These are phyloP conservation scores for Crocodylus rhombifer DNA, from an alignment of 2,797 vertebrate species.

Conservation along the genomic window DNA sequence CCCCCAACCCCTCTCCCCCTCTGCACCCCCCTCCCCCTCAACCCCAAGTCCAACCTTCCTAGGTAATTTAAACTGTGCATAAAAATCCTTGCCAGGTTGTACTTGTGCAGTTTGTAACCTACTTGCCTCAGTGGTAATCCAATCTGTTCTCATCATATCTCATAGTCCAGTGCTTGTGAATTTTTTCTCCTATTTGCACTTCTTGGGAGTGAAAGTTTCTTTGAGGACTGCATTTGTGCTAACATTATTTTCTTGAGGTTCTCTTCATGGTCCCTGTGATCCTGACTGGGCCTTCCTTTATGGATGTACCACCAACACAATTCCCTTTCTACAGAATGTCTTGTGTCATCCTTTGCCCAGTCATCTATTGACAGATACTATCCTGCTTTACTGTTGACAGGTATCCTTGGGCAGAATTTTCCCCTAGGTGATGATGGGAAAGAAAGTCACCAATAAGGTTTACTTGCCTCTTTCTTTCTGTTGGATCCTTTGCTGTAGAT, in stretches of 20 bases:
- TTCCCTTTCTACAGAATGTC: not conserved
- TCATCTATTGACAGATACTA: not conserved
- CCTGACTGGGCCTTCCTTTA: not conserved
- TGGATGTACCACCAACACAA: not conserved
- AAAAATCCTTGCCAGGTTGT: not conserved
- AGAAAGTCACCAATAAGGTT: not conserved
- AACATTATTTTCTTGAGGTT: not conserved
- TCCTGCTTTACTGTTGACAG: accelerated
- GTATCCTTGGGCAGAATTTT: not conserved
- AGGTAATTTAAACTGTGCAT: not conserved
- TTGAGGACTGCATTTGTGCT: not conserved
- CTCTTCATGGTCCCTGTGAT: not conserved
- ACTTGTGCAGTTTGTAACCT: not conserved
- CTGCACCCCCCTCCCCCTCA: not conserved
- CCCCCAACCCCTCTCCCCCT: no score
- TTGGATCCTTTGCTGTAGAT: not conserved
- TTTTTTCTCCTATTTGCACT: not conserved
- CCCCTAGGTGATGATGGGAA: not conserved
- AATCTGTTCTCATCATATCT: no score
- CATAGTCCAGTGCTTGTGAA: no score
- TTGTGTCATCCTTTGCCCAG: accelerated
- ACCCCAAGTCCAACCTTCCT: not conserved
- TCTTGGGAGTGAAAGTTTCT: not conserved
- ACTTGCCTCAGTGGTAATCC: not conserved
- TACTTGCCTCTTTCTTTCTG: not conserved